These are phyloP conservation scores for Patiria pectinifera DNA, from an alignment of 53 echinoderm and acorn worm genomes.

Conservation along the genomic window DNA sequence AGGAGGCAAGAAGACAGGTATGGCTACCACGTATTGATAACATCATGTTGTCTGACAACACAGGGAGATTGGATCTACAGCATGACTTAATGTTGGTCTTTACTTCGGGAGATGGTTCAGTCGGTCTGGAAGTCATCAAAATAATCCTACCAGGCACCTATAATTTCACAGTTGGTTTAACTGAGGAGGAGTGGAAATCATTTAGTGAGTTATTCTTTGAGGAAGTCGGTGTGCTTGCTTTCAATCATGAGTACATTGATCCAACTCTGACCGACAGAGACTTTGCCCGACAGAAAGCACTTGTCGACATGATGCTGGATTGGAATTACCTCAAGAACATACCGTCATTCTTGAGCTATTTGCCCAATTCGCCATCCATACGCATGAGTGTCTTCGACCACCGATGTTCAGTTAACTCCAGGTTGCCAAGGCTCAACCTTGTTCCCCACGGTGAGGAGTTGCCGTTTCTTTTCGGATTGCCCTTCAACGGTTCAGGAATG, in stretches of 20 bases:
- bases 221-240: background rate
- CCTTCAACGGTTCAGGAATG: constrained; percentile 63
- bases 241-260: constrained; percentile 1
- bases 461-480: constrained; percentile 73
- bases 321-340: background rate
- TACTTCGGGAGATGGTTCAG: constrained; percentile 42
- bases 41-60: background rate
- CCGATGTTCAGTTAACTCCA: background rate
- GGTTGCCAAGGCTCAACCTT: constrained; percentile 48
- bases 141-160: background rate
- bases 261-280: background rate
- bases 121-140: constrained; percentile 13
- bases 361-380: constrained; percentile 32
- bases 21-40: constrained; percentile 48
- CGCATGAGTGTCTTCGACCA: constrained; percentile 45
- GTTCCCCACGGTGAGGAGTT: constrained; percentile 81
- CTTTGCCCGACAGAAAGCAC: constrained; percentile 25
- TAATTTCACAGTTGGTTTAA: constrained; percentile 32
- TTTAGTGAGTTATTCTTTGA: background rate
- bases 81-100: constrained; percentile 46
- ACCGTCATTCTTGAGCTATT: background rate
- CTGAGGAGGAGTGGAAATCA: constrained; percentile 9
- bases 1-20: background rate
- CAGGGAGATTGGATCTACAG: background rate
- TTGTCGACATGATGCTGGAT: constrained; percentile 34